Conservation (phyloP, 2,113 vertebrate species). For the Gobiocypris rarus region DNA sequence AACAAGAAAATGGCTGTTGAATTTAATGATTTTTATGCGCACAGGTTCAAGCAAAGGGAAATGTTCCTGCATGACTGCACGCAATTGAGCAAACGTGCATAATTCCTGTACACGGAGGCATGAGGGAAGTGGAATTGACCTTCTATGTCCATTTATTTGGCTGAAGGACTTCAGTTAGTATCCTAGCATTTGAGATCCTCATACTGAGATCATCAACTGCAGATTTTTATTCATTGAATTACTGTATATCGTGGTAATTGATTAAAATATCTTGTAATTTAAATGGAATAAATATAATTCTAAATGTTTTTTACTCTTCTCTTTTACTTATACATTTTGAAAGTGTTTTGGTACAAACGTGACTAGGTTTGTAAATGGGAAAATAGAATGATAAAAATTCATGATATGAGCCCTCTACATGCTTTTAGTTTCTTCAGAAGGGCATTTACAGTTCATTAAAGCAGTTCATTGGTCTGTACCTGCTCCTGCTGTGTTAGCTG, state of each 20-base stretch:
- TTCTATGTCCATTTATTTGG: slow-evolving; percentile 19
- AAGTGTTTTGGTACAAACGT: neutral
- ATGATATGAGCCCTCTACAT: neutral
- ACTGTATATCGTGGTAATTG: neutral
- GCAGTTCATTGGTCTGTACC: neutral
- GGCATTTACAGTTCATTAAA: slow-evolving; percentile 15
- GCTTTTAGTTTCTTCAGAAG: neutral
- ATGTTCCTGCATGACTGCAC: neutral
- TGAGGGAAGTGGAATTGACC: slow-evolving; percentile 5
- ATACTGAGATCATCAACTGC: neutral
- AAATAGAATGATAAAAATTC: neutral
- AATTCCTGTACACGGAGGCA: neutral
- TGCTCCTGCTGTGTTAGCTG: neutral
- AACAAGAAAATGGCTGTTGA: neutral
- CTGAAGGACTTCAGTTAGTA: slow-evolving; percentile 12
- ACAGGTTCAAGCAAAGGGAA: neutral
- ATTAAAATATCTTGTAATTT: too few relatives aligned
- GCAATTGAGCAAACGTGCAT: neutral
- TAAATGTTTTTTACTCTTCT: too few relatives aligned
- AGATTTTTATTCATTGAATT: neutral
- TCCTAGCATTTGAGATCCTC: neutral
- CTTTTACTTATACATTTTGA: neutral
- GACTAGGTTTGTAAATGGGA: neutral
- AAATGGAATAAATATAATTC: too few relatives aligned
- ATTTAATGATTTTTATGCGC: neutral